Base-by-base conservation (phyloP, 2,888 invertebrate genomes). In the Agrochola litura region DNA sequence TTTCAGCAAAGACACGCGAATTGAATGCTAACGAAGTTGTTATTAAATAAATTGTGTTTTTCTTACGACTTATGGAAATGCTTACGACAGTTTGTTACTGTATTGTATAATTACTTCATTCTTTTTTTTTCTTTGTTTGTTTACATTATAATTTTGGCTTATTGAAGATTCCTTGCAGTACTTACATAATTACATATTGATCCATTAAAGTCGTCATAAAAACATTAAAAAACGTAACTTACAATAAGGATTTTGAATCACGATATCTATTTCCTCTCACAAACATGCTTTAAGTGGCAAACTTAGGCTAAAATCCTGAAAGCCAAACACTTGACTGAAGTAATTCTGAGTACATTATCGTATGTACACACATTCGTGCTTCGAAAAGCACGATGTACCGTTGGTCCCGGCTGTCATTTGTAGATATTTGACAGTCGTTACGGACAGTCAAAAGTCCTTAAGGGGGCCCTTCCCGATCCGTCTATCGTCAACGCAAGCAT, bases 11-110 rank as follows among this genome's bases (percentile, higher is more conserved):
- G 60, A 63, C 46, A 76, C 76, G 46, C 19, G 56, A 63, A 66
- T 41, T 52, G 76, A 81, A 86, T 79, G 41, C 22, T 75, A 86
- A 83, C 60, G 77, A 75, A 73, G 70, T 74, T 71, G 43, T 81
- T 73, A 54, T 41, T 37, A 66, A 69, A 81, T 67, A 70, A 76
- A 60, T 67, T 75, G 22, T 77, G 43, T 77, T 75, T 79, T 84
- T 75, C 58, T 65, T 37, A 43, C 56, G 19, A 43, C 1, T 14
- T 16, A 30, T 12, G 74, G 41, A 70, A 64, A 10, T 58, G 10
- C n/a, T 43, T 65, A 60, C 37, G 46, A 46, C 54, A 63, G 10
- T 56, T 25, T n/a, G 1, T 41, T 41, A 37, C 19, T n/a, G 16
- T 30, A 16, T 43, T 58, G 54, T 37, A 25, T 41, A 76, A 76